phyloP scores from a whole-genome alignment of 2,888 invertebrate species.

The Toxonevra muliebris region DNA sequence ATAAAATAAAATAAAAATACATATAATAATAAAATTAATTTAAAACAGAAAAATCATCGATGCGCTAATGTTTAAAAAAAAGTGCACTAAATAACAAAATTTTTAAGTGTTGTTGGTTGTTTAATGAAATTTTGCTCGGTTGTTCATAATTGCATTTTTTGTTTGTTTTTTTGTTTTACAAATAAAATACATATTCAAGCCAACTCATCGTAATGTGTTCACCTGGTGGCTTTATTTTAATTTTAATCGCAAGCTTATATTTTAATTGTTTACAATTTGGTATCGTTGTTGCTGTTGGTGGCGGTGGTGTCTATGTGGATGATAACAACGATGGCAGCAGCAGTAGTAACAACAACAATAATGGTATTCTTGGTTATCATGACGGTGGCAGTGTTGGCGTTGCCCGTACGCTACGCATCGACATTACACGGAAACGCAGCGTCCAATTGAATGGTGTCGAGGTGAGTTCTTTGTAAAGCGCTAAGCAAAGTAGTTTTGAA shows the following conservation, averaged over 20 bases:
- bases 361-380: too few relatives aligned
- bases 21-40: conserved; percentile 15
- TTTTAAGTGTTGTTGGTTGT: background rate
- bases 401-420: conserved; percentile 48
- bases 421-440: conserved; percentile 59
- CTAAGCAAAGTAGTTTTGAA: background rate
- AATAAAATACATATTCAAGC: conserved; percentile 13
- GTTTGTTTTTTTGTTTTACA: conserved; percentile 15
- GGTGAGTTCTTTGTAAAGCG: conserved; percentile 48
- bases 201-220: conserved; percentile 42
- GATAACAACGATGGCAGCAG: conserved; percentile 17
- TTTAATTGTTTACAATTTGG: conserved; percentile 44
- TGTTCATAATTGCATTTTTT: conserved; percentile 6
- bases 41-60: background rate
- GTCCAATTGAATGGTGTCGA: conserved; percentile 60
- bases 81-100: conserved; percentile 2
- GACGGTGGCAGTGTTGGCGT: conserved; percentile 21
- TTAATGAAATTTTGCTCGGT: too few relatives aligned
- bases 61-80: background rate
- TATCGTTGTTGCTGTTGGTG: conserved; percentile 32
- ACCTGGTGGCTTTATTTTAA: conserved; percentile 43
- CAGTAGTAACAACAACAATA: conserved; percentile 8
- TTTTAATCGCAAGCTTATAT: conserved; percentile 42
- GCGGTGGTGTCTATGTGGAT: conserved; percentile 25
- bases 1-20: conserved; percentile 27